Evolutionary conservation across 2,888 invertebrate genomes (phyloP), one percentile per base, ranked within the genome.

Genomic region (Philereme vetulata): DNA sequence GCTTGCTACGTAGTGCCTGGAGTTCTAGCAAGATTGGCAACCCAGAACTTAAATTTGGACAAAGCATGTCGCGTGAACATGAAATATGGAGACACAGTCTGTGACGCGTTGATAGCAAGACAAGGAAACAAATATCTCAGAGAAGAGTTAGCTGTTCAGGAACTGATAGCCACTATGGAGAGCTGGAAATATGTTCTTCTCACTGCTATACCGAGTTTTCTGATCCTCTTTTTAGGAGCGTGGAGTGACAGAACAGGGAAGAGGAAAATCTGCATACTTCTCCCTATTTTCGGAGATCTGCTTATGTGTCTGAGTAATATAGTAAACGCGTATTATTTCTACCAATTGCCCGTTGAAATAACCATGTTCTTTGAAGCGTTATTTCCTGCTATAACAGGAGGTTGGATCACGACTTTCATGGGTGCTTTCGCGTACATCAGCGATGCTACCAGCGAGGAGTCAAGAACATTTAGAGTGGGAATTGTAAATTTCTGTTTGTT

Each of bases 61-160:
- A 38, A 38, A 38, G 38, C 38, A 6, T 38, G 38, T 38, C 5
- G 38, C 3, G 38, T 7, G 5, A 38, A 38, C 5, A 4, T 38
- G 7, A 38, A 38, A 4, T 38, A 38, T 1, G 38, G 38, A 8
- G 7, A 38, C 38, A 38, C 38, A 38, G 7, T 38, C 1, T 38
- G 38, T 7, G 38, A 38, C 7, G 42, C 10, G 3, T 3, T 42
- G 10, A 42, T 10, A 10, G 10, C 5, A 36, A 7, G 42, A 56
- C 42, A 42, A 42, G 4, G n/a, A 1, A 42, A 42, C 1, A 10
- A 10, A 4, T 32, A 45, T 8, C 6, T 5, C 4, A 21, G n/a
- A 47, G 47, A 47, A 47, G 47, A 47, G 34, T 8, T 45, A 32
- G 45, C 6, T 32, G 45, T 45, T 32, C 45, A 45, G 45, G 4